Percentiles rank a stretch among this genome's conserved stretches.
Conservation (phyloP, 2,888 invertebrate genomes). For the Drosophila infuscata region DNA sequence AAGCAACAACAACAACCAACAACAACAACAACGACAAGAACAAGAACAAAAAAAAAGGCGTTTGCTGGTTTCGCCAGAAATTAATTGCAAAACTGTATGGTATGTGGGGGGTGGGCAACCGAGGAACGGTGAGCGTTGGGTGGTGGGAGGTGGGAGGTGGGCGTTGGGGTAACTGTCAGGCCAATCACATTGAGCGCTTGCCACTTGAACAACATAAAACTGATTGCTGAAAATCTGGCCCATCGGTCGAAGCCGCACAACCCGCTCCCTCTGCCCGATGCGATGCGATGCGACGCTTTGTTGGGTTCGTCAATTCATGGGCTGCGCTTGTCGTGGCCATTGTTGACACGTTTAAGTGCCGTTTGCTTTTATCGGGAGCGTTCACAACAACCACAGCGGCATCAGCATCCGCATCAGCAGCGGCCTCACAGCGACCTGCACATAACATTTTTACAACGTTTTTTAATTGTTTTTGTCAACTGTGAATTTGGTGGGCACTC, state of each 20-base stretch:
- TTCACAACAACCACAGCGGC: constrained; percentile 49
- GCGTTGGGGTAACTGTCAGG: constrained; percentile 18
- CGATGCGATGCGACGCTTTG: constrained; percentile 46
- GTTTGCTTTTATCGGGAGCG: constrained; percentile 75
- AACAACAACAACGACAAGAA: constrained; percentile 4
- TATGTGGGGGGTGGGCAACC: constrained; percentile 29
- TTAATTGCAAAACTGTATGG: constrained; percentile 79
- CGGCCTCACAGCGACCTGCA: constrained; percentile 50
- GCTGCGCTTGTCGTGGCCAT: constrained; percentile 73
- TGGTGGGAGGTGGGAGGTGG: background rate
- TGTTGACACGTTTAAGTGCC: constrained; percentile 81
- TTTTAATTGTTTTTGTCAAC: constrained; percentile 79
- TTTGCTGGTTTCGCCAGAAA: constrained; percentile 72
- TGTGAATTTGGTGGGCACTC: constrained; percentile 55
- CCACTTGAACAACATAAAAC: constrained; percentile 79
- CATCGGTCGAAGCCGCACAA: constrained; percentile 35
- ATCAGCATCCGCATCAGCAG: constrained; percentile 1
- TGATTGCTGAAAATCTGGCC: constrained; percentile 78
- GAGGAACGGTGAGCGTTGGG: background rate
- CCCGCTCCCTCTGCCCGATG: constrained; percentile 6
- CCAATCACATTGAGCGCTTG: constrained; percentile 74
- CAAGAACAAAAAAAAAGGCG: constrained; percentile 18
- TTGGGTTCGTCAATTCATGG: constrained; percentile 67
- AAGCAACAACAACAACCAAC: background rate
- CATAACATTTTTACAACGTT: constrained; percentile 75